Conservation (phyloP, 2,888 invertebrate genomes). For the Chrysodeixis includens region DNA sequence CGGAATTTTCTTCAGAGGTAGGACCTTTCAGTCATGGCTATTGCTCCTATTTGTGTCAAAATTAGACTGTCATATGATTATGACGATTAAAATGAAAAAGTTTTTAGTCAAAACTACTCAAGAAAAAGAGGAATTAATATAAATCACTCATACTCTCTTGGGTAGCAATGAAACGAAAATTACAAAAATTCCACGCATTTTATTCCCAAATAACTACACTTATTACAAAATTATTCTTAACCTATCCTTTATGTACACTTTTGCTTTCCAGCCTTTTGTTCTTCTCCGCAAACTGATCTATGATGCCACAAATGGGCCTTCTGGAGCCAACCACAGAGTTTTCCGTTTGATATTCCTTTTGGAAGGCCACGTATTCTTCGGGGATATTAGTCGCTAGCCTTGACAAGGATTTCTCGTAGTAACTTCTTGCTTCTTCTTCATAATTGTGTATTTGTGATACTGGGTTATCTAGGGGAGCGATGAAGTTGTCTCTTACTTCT, state of each 20-base stretch:
- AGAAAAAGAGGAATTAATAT: not conserved
- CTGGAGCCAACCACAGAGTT: slow-evolving; percentile 70
- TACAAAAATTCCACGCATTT: not conserved
- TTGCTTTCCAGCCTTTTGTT: slow-evolving; percentile 70
- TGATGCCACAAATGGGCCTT: slow-evolving; percentile 72
- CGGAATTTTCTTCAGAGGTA: not conserved
- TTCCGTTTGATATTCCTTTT: slow-evolving; percentile 69
- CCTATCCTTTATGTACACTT: slow-evolving; percentile 38
- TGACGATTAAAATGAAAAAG: not conserved
- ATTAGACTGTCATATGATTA: not conserved
- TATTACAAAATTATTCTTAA: not conserved
- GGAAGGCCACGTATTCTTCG: slow-evolving; percentile 64
- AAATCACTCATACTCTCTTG: not conserved
- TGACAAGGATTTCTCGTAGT: slow-evolving; percentile 66
- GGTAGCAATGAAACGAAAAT: not conserved
- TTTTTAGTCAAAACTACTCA: not conserved
- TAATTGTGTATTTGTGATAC: slow-evolving; percentile 69
- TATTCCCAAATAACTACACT: not conserved
- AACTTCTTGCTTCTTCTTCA: slow-evolving; percentile 71
- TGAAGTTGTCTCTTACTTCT: slow-evolving; percentile 78
- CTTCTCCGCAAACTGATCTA: slow-evolving; percentile 73
- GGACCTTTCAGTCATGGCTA: slow-evolving; percentile 14
- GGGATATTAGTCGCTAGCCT: slow-evolving; percentile 64
- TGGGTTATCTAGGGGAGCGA: slow-evolving; percentile 60
- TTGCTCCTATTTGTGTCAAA: slow-evolving; percentile 6